phyloP scores from a whole-genome alignment of 64 coral and sea anemone genomes.

The Astreopora myriophthalma region DNA sequence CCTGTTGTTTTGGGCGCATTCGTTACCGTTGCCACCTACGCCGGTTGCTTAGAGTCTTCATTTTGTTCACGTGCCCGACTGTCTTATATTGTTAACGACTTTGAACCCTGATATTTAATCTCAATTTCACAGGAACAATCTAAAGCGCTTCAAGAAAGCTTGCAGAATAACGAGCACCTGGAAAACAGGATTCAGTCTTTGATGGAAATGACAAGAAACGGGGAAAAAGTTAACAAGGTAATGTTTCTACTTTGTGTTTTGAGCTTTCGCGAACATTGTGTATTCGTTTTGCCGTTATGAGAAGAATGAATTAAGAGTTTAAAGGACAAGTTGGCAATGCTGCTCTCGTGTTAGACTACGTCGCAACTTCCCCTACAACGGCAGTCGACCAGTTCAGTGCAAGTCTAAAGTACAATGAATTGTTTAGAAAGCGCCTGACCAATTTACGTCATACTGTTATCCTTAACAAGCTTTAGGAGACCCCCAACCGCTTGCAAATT shows the following conservation, averaged over 20 bases:
- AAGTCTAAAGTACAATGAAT: too few relatives aligned
- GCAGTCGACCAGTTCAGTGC: too few relatives aligned
- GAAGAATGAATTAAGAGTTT: too few relatives aligned
- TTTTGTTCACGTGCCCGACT: neutral
- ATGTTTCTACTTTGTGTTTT: neutral
- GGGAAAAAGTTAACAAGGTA: constrained; percentile 34
- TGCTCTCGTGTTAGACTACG: too few relatives aligned
- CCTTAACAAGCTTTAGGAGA: too few relatives aligned
- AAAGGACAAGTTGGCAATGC: too few relatives aligned
- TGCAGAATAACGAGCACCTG: constrained; percentile 11
- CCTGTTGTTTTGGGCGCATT: neutral
- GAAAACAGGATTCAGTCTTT: constrained; percentile 5
- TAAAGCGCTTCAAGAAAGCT: constrained; percentile 8
- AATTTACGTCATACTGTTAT: too few relatives aligned
- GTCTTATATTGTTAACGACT: neutral
- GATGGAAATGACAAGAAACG: constrained; percentile 27
- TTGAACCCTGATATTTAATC: neutral
- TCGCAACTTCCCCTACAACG: too few relatives aligned
- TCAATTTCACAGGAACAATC: neutral
- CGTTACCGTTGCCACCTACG: neutral
- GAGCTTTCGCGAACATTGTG: neutral
- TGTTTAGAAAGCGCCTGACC: too few relatives aligned
- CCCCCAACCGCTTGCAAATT: too few relatives aligned
- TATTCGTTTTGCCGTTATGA: too few relatives aligned
- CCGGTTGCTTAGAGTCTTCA: neutral